A percentile compares a stretch with the other conserved stretches of the same genome.
These are phyloP conservation scores for Heliocidaris tuberculata DNA, from an alignment of 35 echinoderm and acorn worm species.

Conservation along the genomic window DNA sequence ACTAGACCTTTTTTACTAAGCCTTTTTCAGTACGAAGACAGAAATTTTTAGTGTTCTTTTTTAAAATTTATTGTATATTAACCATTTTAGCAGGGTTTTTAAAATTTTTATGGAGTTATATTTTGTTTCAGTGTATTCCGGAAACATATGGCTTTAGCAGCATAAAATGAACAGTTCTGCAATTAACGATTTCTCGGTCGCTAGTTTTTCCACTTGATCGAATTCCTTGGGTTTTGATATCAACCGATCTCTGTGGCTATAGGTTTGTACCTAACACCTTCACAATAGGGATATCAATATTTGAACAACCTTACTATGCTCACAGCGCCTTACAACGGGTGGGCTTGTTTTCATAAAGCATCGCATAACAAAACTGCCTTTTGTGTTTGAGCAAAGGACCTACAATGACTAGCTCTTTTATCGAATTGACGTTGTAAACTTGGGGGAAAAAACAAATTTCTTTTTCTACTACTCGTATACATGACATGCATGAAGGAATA, in stretches of 20 bases:
- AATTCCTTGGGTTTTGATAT: background rate
- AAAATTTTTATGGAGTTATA: background rate
- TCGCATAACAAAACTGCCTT: background rate
- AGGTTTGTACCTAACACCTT: background rate
- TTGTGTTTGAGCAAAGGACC: background rate
- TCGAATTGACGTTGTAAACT: background rate
- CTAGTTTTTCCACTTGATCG: background rate
- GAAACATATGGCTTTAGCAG: background rate
- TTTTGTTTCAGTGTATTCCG: background rate
- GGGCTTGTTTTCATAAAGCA: slow-evolving; percentile 8
- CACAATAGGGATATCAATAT: slow-evolving; percentile 32
- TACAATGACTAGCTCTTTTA: slow-evolving; percentile 31
- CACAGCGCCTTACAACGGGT: background rate
- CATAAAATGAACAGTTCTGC: background rate
- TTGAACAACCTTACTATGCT: background rate
- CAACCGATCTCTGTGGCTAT: background rate
- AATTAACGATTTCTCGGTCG: background rate
- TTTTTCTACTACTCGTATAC: background rate
- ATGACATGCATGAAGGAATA: too few relatives aligned
- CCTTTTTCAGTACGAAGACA: too few relatives aligned
- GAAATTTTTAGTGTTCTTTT: too few relatives aligned
- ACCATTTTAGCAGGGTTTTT: too few relatives aligned
- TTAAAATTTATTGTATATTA: too few relatives aligned
- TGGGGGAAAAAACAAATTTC: background rate
- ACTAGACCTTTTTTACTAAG: too few relatives aligned